A percentile compares a stretch with the other conserved stretches of the same genome.
These are phyloP conservation scores for Acromyrmex charruanus DNA, from an alignment of 1,140 invertebrate species.

Conservation along the genomic window DNA sequence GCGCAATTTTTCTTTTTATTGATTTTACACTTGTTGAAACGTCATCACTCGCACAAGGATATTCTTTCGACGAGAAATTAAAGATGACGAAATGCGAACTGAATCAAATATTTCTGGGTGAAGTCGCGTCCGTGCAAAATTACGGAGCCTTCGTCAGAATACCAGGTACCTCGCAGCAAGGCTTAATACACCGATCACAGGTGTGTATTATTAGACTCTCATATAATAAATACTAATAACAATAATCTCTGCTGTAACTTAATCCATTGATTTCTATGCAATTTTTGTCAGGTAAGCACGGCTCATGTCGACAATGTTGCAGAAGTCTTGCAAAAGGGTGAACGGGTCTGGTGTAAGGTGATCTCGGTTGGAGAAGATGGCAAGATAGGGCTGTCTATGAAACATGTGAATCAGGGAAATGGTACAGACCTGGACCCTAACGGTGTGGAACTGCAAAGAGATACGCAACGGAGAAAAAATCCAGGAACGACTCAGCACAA, in stretches of 20 bases:
- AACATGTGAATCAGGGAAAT: conserved; percentile 85
- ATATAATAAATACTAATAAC: neutral
- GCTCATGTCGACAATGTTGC: conserved; percentile 82
- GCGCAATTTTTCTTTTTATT: conserved; percentile 5
- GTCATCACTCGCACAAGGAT: neutral
- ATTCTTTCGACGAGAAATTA: neutral
- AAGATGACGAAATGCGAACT: conserved; percentile 78
- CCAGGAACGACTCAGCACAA: conserved; percentile 72
- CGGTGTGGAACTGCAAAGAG: conserved; percentile 82
- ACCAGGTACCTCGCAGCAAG: conserved; percentile 83
- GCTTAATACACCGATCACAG: conserved; percentile 82
- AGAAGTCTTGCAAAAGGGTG: conserved; percentile 84
- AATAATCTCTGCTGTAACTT: neutral
- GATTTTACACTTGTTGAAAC: conserved; percentile 9
- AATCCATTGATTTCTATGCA: conserved; percentile 43
- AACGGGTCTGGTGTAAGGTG: conserved; percentile 85
- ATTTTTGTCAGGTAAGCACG: conserved; percentile 77
- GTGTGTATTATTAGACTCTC: conserved; percentile 65
- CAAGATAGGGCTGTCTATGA: conserved; percentile 86
- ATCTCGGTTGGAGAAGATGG: conserved; percentile 84
- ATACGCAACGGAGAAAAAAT: conserved; percentile 81
- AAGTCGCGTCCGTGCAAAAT: conserved; percentile 84
- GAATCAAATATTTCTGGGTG: conserved; percentile 82
- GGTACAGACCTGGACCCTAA: conserved; percentile 85
- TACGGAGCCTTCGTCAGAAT: conserved; percentile 86